phyloP scores from a whole-genome alignment of 2,888 invertebrate species.

The Chloroclystis v-ata region DNA sequence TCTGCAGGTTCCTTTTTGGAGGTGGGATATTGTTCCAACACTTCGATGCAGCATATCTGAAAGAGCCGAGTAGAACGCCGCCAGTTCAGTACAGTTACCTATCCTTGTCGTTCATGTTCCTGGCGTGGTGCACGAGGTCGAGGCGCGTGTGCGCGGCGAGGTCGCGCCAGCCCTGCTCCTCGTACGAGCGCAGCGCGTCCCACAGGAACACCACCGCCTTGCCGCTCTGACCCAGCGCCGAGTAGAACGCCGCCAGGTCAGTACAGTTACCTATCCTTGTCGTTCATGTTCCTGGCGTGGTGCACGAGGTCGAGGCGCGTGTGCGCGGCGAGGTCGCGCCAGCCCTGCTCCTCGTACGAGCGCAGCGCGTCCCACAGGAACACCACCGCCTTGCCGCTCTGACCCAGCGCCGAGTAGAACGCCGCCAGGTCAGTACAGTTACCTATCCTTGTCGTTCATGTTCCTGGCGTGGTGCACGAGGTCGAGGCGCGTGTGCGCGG shows the following conservation, averaged over 20 bases:
- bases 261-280: no score
- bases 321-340: constrained; percentile 89
- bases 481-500: constrained; percentile 89
- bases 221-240: no score
- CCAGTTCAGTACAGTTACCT: constrained; percentile 83
- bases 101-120: constrained; percentile 86
- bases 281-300: constrained; percentile 89
- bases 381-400: constrained; percentile 93
- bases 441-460: constrained; percentile 87
- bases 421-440: constrained; percentile 94
- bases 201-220: constrained; percentile 93
- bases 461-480: constrained; percentile 90
- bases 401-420: constrained; percentile 93
- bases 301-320: constrained; percentile 90
- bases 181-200: constrained; percentile 91
- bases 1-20: no score
- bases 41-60: no score
- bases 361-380: constrained; percentile 92
- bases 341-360: constrained; percentile 92
- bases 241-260: constrained; percentile 94
- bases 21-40: no score
- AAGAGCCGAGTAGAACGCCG: constrained; percentile 92
- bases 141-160: constrained; percentile 90
- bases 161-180: constrained; percentile 91
- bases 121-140: constrained; percentile 90